Evolutionary conservation across 2,113 vertebrate genomes (phyloP).

Genomic region (Siniperca knerii): DNA sequence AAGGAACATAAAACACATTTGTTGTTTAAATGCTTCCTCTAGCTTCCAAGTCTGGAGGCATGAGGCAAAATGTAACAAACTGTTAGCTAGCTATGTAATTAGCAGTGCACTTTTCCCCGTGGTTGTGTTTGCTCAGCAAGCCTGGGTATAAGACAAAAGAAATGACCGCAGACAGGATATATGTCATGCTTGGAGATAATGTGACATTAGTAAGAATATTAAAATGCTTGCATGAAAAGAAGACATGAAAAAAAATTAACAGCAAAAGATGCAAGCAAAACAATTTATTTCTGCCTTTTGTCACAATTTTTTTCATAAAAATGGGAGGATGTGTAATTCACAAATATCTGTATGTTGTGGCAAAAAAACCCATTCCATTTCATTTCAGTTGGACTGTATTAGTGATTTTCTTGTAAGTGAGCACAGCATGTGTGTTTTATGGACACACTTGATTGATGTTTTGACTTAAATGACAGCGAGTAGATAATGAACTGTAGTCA

Average conservation of each 20-base stretch:
- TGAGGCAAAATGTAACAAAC: not conserved
- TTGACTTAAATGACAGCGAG: not conserved
- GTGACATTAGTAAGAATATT: not conserved
- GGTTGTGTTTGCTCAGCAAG: not conserved
- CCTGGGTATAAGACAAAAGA: not conserved
- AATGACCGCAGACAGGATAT: no score
- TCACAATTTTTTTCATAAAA: no score
- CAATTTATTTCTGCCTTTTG: no score
- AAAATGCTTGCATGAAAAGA: not conserved
- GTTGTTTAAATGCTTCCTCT: not conserved
- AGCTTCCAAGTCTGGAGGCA: not conserved
- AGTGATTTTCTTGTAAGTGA: no score
- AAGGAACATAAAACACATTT: not conserved
- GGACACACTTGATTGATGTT: not conserved
- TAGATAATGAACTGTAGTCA: constrained; percentile 1
- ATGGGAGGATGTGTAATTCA: no score
- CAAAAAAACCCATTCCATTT: no score
- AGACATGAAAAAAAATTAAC: not conserved
- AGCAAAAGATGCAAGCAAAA: no score
- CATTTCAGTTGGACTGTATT: no score
- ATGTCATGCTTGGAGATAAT: not conserved
- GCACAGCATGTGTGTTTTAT: not conserved
- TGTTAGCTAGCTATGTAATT: not conserved
- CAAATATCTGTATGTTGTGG: no score
- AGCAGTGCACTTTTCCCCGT: not conserved